Conservation (phyloP, 2,113 vertebrate species). For the Picathartes gymnocephalus region DNA sequence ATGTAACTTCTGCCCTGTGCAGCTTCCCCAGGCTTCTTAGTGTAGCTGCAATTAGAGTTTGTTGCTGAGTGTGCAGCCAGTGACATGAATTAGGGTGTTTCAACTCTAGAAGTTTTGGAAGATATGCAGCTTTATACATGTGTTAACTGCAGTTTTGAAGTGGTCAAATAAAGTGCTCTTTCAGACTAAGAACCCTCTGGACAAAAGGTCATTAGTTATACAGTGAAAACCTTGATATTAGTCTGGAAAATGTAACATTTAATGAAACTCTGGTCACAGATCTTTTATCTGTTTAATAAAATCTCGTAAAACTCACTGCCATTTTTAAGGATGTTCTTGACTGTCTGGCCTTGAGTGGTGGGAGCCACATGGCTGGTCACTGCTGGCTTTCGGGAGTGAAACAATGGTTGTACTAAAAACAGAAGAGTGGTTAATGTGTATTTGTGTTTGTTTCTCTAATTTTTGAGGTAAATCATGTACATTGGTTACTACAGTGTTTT, state of each 20-base stretch:
- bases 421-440: neutral
- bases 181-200: neutral
- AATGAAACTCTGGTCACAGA: neutral
- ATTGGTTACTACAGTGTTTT: neutral
- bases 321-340: neutral
- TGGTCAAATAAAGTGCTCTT: neutral
- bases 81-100: neutral
- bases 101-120: neutral
- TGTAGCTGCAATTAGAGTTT: neutral
- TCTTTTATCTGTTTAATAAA: neutral
- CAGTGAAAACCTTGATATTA: neutral
- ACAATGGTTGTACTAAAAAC: neutral
- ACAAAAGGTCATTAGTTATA: neutral
- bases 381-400: neutral
- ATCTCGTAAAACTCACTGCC: neutral
- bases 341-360: neutral
- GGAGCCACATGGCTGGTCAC: neutral
- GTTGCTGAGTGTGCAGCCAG: neutral
- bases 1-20: neutral
- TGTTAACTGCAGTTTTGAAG: neutral
- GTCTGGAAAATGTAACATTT: neutral
- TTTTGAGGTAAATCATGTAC: neutral
- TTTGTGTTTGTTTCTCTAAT: neutral
- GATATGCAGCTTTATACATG: rapidly evolving
- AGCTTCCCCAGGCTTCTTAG: neutral